phyloP scores from a whole-genome alignment of 2,888 invertebrate species.

The Lomographa bimaculata region DNA sequence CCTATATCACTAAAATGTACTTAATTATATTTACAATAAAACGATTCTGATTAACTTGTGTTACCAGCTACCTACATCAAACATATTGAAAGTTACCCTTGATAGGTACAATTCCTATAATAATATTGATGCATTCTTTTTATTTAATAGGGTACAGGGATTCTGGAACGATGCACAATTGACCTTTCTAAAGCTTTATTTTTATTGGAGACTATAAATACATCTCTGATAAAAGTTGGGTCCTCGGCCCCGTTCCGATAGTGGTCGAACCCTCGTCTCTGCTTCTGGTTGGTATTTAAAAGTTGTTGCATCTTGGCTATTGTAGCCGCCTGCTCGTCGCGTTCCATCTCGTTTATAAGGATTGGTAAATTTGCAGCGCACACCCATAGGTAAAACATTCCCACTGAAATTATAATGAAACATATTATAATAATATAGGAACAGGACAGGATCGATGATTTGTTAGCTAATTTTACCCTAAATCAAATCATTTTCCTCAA shows the following conservation, averaged over 20 bases:
- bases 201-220: slow-evolving; percentile 31
- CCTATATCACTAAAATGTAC: too few species aligned
- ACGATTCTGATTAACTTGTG: too few species aligned
- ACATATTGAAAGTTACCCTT: too few species aligned
- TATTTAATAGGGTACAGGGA: slow-evolving; percentile 22
- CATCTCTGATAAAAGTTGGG: slow-evolving; percentile 20
- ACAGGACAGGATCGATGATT: too few species aligned
- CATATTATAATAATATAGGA: too few species aligned
- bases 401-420: slow-evolving; percentile 59
- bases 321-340: slow-evolving; percentile 62
- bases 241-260: slow-evolving; percentile 20
- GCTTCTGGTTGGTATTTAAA: slow-evolving; percentile 43
- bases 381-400: slow-evolving; percentile 73
- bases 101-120: too few species aligned
- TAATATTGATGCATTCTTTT: too few species aligned
- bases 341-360: slow-evolving; percentile 68
- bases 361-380: slow-evolving; percentile 70
- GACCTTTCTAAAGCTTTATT: slow-evolving; percentile 18
- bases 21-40: too few species aligned
- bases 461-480: too few species aligned
- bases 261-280: slow-evolving; percentile 12
- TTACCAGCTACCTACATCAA: too few species aligned
- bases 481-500: too few species aligned
- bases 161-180: slow-evolving; percentile 13
- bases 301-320: slow-evolving; percentile 58